Base-by-base conservation (phyloP, 2,113 vertebrate species). In the Ellobius talpinus region DNA sequence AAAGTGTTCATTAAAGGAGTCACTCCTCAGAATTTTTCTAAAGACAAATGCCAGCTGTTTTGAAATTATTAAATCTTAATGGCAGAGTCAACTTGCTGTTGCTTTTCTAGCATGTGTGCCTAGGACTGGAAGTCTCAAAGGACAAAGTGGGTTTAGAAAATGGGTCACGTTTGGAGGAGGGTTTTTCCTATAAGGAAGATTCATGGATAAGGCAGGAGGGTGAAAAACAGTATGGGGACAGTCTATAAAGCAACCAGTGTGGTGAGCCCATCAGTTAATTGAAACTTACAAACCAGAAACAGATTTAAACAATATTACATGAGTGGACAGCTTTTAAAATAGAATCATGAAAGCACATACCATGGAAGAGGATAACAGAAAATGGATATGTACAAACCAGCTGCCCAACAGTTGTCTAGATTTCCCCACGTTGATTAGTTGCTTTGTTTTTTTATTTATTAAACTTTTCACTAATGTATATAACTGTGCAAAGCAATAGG, bases 31-130 rank as follows among this genome's bases (percentile, higher is more conserved):
- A 93, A 94, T 97, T 97, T 95, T 92, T 72, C 86, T 93, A 91
- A 93, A 87, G 92, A 94, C 94, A 96, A 96, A 84, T 87, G 50
- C 14, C 36, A 94, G 55, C 73, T 94, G 91, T 79, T 87, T 87
- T 93, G 94, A 95, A 95, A 95, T 87, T 96, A 96, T 96, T 95
- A 96, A 97, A 87, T 89, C 86, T 97, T 94, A 95, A 94, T 95
- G 92, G 84, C 94, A 94, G 89, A 93, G 36, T 91, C 81, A 81
- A 87, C 70, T 87, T 96, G 86, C 90, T 87, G 68, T 12, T 73
- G 19, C 26, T 94, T 84, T 91, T 96, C 95, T 91, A 93, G 47
- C 73, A 87, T 79, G 47, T 92, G 45, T 50, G 58, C 19, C 45
- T 47, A 36, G 55, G 26, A 66, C 58, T 39, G 65, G 79, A 24